Conservation (phyloP, 2,113 vertebrate species). For the Cardinalis cardinalis region DNA sequence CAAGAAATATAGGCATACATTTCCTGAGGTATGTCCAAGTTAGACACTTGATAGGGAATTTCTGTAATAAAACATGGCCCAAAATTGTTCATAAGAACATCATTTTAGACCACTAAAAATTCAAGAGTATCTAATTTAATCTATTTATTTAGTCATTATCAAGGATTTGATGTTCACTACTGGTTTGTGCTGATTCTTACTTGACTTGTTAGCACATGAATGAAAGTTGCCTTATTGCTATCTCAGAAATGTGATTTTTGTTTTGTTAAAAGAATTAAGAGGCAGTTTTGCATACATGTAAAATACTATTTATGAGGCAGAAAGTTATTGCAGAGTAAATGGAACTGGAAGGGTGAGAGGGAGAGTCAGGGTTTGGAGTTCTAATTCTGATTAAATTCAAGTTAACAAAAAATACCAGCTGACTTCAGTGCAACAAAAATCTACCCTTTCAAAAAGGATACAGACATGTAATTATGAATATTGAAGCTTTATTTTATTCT, state of each 20-base stretch:
- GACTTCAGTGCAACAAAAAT: neutral
- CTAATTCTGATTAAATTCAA: neutral
- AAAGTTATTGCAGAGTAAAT: neutral
- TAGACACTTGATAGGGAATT: neutral
- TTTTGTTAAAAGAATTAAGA: neutral
- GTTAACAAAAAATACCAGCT: neutral
- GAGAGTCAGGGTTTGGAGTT: accelerated
- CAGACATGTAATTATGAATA: neutral
- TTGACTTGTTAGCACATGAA: neutral
- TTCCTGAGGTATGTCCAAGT: neutral
- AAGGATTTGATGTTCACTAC: neutral
- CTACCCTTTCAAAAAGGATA: neutral
- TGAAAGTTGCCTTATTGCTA: neutral
- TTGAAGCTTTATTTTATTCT: neutral
- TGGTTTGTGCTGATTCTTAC: neutral
- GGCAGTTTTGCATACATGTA: neutral
- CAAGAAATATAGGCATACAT: neutral
- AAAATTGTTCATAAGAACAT: neutral
- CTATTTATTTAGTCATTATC: neutral
- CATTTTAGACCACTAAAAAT: neutral
- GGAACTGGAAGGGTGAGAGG: neutral
- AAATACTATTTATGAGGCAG: neutral
- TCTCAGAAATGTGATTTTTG: neutral
- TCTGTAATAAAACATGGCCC: neutral
- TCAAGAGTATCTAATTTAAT: neutral